These are phyloP conservation scores for Microcebus griseorufus DNA, from an alignment of 2,113 vertebrate species.

Conservation along the genomic window DNA sequence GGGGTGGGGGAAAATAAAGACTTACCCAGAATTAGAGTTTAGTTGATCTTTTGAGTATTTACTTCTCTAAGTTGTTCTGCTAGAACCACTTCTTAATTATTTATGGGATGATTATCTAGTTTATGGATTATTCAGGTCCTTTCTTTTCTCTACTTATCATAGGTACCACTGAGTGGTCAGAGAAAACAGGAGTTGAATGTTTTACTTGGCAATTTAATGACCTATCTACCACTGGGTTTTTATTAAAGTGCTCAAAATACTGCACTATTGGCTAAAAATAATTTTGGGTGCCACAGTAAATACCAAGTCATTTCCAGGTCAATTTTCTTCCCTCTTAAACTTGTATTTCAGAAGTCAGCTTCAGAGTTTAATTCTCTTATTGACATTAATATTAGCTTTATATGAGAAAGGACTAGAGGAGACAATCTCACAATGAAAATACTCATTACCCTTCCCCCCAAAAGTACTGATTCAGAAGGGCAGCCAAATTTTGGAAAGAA, in stretches of 20 bases:
- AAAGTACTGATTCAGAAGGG: constrained; percentile 37
- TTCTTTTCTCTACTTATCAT: not conserved
- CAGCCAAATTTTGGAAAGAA: not conserved
- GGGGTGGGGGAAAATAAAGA: not conserved
- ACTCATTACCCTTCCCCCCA: not conserved
- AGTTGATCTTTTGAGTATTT: constrained; percentile 28
- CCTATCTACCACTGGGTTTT: not conserved
- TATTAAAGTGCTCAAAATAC: not conserved
- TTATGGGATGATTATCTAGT: not conserved
- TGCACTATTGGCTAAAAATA: not conserved
- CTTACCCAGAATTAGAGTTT: not conserved
- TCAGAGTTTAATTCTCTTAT: constrained; percentile 1
- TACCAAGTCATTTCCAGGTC: not conserved
- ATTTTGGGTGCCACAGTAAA: not conserved
- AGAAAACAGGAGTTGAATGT: not conserved
- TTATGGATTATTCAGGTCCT: constrained; percentile 24
- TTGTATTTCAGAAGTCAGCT: not conserved
- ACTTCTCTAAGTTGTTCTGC: not conserved
- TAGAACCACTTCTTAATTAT: not conserved
- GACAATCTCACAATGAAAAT: not conserved
- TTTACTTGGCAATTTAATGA: not conserved
- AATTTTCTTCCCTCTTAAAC: constrained; percentile 5
- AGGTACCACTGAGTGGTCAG: not conserved
- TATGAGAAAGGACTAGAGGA: not conserved
- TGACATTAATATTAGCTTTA: not conserved